Conservation (phyloP, 2,113 vertebrate species). For the Myocastor coypus region DNA sequence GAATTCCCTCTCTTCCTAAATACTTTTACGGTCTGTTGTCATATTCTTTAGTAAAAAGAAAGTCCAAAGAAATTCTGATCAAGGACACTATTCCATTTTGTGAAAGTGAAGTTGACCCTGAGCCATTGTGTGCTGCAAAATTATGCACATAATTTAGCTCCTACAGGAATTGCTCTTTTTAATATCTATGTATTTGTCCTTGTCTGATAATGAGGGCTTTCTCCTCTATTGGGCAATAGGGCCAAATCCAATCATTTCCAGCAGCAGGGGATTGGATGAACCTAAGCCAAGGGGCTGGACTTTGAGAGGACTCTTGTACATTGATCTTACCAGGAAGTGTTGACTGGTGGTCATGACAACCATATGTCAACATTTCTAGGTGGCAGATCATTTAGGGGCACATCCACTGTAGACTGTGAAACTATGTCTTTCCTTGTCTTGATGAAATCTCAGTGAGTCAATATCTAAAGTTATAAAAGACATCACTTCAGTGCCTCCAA, state of each 20-base stretch:
- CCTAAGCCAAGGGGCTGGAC: not conserved
- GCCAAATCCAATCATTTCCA: not conserved
- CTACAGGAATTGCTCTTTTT: not conserved
- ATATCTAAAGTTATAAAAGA: not conserved
- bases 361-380: not conserved
- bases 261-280: too few species aligned
- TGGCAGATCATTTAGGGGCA: too few species aligned
- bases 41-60: not conserved
- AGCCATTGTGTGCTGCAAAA: not conserved
- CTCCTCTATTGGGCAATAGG: not conserved
- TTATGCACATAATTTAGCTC: not conserved
- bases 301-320: not conserved
- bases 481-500: not conserved
- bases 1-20: not conserved
- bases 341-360: not conserved
- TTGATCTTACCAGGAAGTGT: not conserved
- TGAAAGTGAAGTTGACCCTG: not conserved
- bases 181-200: not conserved
- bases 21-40: not conserved
- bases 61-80: not conserved
- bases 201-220: not conserved
- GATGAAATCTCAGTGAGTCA: not conserved
- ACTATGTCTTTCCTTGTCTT: not conserved
- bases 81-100: not conserved
- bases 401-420: not conserved